Percentiles rank a stretch among this genome's conserved stretches.
Conservation (phyloP, 1,140 invertebrate species). For the Neuroterus valhalla region DNA sequence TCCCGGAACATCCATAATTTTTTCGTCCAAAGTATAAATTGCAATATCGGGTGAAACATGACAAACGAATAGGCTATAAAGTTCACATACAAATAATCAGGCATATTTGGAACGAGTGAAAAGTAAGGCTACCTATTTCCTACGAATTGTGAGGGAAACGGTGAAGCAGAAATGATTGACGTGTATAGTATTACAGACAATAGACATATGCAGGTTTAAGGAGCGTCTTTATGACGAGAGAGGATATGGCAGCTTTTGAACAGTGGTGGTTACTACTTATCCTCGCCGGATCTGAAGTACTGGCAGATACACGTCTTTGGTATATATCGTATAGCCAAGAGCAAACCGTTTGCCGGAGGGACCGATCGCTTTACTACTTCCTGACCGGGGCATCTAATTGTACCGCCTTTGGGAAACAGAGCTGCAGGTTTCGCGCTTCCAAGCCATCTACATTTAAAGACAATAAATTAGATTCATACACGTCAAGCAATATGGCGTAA, state of each 20-base stretch:
- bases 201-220: background rate
- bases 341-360: slow-evolving; percentile 24
- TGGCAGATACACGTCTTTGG: background rate
- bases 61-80: no score
- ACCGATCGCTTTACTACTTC: slow-evolving; percentile 19
- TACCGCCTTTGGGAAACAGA: slow-evolving; percentile 21
- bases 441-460: slow-evolving; percentile 28
- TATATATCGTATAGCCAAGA: no score
- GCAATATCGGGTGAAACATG: no score
- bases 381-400: slow-evolving; percentile 22
- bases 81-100: no score
- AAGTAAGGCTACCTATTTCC: background rate
- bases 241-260: slow-evolving; percentile 24
- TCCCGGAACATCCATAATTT: no score
- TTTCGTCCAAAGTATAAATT: no score
- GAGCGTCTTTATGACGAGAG: slow-evolving; percentile 9
- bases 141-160: background rate
- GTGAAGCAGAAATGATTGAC: slow-evolving; percentile 19
- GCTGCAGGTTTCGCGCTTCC: slow-evolving; percentile 17
- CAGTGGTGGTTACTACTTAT: slow-evolving; percentile 15
- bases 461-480: slow-evolving; percentile 18
- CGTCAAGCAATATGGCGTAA: slow-evolving; percentile 9
- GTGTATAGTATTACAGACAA: slow-evolving; percentile 23
- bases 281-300: slow-evolving; percentile 17
- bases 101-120: background rate